phyloP scores from a whole-genome alignment of 2,113 vertebrate species.

The Alces alces region DNA sequence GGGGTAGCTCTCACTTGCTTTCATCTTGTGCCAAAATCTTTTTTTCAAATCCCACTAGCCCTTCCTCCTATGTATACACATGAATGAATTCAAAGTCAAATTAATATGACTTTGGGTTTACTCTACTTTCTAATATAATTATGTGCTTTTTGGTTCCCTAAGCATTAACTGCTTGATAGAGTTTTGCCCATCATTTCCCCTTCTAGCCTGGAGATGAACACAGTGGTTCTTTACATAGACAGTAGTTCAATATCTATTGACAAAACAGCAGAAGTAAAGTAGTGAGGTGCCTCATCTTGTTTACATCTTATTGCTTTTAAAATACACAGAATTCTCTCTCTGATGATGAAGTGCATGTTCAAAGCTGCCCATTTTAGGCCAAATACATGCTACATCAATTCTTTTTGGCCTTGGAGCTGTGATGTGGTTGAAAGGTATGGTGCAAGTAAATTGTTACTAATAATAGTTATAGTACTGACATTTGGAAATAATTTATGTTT shows the following conservation, averaged over 20 bases:
- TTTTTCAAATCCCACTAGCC: not conserved
- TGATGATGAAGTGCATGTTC: not conserved
- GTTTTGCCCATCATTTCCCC: not conserved
- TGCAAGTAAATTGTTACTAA: not conserved
- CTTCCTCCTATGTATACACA: not conserved
- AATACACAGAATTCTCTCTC: conserved; percentile 10
- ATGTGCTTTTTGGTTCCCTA: not conserved
- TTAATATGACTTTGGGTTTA: not conserved
- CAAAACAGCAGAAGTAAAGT: not conserved
- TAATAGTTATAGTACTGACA: not conserved
- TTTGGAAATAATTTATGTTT: conserved; percentile 20
- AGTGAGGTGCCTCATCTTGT: not conserved
- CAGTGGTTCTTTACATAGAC: not conserved
- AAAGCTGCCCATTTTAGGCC: not conserved
- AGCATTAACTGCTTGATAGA: not conserved
- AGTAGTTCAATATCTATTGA: conserved; percentile 6
- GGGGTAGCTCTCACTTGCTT: not conserved
- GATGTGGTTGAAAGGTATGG: not conserved
- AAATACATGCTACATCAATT: not conserved
- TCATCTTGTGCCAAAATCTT: not conserved
- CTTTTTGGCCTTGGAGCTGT: not conserved
- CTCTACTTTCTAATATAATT: not conserved
- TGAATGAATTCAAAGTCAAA: not conserved
- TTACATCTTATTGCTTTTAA: not conserved
- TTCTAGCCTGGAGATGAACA: not conserved